Evolutionary conservation across 35 echinoderm and acorn worm species (phyloP), one percentile per base, ranked within the genome.

Genomic region (Nesometra sesokonis): DNA sequence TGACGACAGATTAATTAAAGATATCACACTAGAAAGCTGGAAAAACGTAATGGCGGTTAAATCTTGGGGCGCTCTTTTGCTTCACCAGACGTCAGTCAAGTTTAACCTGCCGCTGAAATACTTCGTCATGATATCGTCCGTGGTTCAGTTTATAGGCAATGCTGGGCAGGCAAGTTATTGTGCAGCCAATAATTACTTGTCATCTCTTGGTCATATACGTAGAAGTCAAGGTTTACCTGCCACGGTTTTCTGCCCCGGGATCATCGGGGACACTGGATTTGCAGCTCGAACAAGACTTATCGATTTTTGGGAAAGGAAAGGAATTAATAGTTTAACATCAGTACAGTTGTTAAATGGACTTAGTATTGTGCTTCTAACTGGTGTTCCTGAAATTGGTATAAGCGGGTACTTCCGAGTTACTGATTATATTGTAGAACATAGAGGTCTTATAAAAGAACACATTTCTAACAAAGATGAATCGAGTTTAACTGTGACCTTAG

Each of bases 81-180:
- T 94, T 30, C 93, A 94, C 40, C 89, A 94, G 32, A n/a, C 88
- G 39, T 91, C 89, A 23, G 13, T 30, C 13, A 88, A 88, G 36
- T 19, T 94, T 17, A 83, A 83, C 30, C 85, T 94, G 0, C 36
- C 30, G 23, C 80, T 94, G 0, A 78, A 82, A 35, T 27, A 86
- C 23, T 94, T 94, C 46, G 83, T 94, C 0, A 43, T 91, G 36
- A 37, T 88, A 11, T 94, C 93, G 8, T 94, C 93, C 0, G 76
- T 91, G 37, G 78, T 89, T 29, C 79, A 86, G 30, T 36, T 86
- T 31, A 27, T 94, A 13, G 89, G 93, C 0, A 94, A 94, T 67
- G 82, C 86, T 29, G 93, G 93, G 7, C 93, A 94, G 35, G 89
- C 85, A 0, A 91, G 79, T 34, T 94, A 94, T 82, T 91, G 89